Evolutionary conservation across 2,888 invertebrate species (phyloP).

Genomic region (Leptinotarsa juncta): DNA sequence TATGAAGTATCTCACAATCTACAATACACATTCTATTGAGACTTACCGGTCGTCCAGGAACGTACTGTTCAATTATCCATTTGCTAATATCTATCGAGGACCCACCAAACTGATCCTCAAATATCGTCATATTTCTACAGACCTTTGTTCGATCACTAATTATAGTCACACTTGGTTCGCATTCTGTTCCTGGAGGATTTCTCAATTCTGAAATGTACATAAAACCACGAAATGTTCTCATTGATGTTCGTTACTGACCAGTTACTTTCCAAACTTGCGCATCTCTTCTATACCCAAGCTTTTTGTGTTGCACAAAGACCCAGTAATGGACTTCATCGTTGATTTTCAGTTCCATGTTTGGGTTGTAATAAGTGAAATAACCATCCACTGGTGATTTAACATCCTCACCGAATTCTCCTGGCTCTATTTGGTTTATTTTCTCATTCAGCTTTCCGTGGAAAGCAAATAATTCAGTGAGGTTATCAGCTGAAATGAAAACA

Average conservation of each 20-base stretch:
- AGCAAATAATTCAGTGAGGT: slow-evolving; percentile 70
- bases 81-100: slow-evolving; percentile 50
- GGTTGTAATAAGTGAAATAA: slow-evolving; percentile 69
- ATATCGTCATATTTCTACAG: slow-evolving; percentile 65
- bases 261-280: slow-evolving; percentile 63
- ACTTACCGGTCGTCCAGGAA: slow-evolving; percentile 66
- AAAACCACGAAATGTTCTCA: too few species aligned
- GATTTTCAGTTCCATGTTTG: slow-evolving; percentile 63
- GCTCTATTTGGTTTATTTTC: slow-evolving; percentile 65
- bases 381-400: slow-evolving; percentile 64
- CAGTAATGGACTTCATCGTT: slow-evolving; percentile 74
- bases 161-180: slow-evolving; percentile 32
- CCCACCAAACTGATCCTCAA: slow-evolving; percentile 73
- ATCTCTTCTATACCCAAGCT: slow-evolving; percentile 65
- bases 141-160: slow-evolving; percentile 64
- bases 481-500: slow-evolving; percentile 63
- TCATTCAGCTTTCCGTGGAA: slow-evolving; percentile 76
- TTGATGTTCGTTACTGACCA: slow-evolving; percentile 56
- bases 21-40: background rate
- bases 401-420: slow-evolving; percentile 70
- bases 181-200: slow-evolving; percentile 11
- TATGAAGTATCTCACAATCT: slow-evolving; percentile 6
- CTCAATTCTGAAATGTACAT: slow-evolving; percentile 25
- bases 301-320: slow-evolving; percentile 70
- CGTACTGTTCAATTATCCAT: slow-evolving; percentile 72